Evolutionary conservation across 1,140 invertebrate genomes (phyloP).

Genomic region (Rhyzopertha dominica): DNA sequence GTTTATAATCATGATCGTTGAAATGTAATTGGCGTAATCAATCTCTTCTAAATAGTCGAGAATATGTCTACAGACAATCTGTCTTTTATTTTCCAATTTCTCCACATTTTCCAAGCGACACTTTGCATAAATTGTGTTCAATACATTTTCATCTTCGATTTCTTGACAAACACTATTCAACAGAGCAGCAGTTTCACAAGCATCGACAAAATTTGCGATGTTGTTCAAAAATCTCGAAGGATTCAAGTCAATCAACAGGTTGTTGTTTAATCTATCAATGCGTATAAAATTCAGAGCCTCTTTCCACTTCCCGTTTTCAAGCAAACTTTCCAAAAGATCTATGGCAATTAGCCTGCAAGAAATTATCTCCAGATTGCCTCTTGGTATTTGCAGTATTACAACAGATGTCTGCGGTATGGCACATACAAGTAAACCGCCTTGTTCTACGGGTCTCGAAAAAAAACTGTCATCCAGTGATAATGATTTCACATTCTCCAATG

Average conservation of each 20-base stretch:
- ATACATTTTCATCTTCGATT: slow-evolving; percentile 8
- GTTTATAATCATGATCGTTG: slow-evolving; percentile 24
- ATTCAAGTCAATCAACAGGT: slow-evolving; percentile 30
- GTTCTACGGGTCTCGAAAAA: slow-evolving; percentile 24
- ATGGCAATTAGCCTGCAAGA: slow-evolving; percentile 26
- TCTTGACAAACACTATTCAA: slow-evolving; percentile 12
- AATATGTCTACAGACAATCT: slow-evolving; percentile 20
- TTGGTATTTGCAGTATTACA: slow-evolving; percentile 24
- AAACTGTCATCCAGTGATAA: slow-evolving; percentile 4
- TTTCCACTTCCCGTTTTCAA: slow-evolving; percentile 19
- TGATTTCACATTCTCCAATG: not conserved
- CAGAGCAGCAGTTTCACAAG: slow-evolving; percentile 4
- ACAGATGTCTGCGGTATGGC: slow-evolving; percentile 8
- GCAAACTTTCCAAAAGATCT: slow-evolving; percentile 23
- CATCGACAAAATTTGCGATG: slow-evolving; percentile 24
- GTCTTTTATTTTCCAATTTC: not conserved
- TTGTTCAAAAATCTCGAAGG: slow-evolving; percentile 19
- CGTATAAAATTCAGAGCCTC: slow-evolving; percentile 22
- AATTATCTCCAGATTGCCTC: slow-evolving; percentile 31
- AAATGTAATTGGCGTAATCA: slow-evolving; percentile 20
- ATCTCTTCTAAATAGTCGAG: slow-evolving; percentile 17
- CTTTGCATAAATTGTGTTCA: slow-evolving; percentile 18
- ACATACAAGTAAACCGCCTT: slow-evolving; percentile 25
- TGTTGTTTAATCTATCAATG: slow-evolving; percentile 25
- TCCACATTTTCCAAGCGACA: slow-evolving; percentile 1